Conservation (phyloP, 2,113 vertebrate species). For the Leptosomus discolor region DNA sequence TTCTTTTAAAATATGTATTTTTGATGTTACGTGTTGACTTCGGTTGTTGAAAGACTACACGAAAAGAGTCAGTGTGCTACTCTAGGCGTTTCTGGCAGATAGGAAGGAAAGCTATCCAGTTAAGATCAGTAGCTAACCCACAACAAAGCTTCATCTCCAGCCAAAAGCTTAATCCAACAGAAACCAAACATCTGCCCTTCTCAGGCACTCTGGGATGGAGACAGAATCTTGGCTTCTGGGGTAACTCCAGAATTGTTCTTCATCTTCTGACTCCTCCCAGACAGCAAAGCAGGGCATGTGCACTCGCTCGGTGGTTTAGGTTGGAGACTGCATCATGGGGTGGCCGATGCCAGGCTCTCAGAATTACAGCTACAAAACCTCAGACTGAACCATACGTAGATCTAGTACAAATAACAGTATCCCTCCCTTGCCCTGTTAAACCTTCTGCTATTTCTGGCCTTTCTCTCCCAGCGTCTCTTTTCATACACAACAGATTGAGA, state of each 20-base stretch:
- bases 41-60: not conserved
- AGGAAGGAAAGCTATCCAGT: not conserved
- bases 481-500: not conserved
- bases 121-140: slow-evolving; percentile 42
- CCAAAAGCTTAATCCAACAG: slow-evolving; percentile 51
- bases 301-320: not conserved
- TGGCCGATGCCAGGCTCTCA: not conserved
- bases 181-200: slow-evolving; percentile 39
- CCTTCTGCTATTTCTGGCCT: slow-evolving; percentile 1
- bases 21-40: not conserved
- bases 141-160: slow-evolving; percentile 6
- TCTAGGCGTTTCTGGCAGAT: slow-evolving; percentile 18
- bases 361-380: not conserved
- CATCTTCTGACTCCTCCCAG: not conserved
- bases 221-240: not conserved
- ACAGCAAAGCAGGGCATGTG: not conserved
- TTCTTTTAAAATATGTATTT: not conserved
- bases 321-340: not conserved
- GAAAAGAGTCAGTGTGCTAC: not conserved
- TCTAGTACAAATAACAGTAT: not conserved
- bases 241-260: not conserved
- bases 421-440: not conserved
- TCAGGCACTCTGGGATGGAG: not conserved
- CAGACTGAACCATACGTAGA: not conserved
- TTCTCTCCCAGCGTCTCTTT: not conserved